Percentiles rank a stretch among this genome's conserved stretches.
These are phyloP conservation scores for Empis stercorea DNA, from an alignment of 2,888 invertebrate genomes.

Conservation along the genomic window DNA sequence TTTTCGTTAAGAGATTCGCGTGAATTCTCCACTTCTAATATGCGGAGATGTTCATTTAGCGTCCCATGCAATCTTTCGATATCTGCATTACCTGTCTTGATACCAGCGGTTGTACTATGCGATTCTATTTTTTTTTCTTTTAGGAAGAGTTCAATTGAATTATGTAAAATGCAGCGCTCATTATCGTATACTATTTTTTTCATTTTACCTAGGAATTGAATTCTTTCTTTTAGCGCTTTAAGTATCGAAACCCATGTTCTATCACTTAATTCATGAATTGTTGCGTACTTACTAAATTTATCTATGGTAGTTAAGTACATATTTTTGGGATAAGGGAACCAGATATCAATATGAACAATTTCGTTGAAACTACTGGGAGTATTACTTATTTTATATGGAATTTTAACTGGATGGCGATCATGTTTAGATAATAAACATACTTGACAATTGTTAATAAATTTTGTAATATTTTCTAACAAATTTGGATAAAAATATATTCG, in stretches of 20 bases:
- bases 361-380: neutral
- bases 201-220: too few species aligned
- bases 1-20: neutral
- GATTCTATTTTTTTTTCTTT: conserved; percentile 5
- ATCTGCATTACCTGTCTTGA: neutral
- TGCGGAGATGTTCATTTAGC: conserved; percentile 6
- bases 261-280: too few species aligned
- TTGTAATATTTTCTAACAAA: conserved; percentile 7
- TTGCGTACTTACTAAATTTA: too few species aligned
- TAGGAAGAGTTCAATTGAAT: conserved; percentile 3
- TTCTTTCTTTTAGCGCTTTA: too few species aligned
- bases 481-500: neutral
- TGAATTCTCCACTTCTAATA: neutral
- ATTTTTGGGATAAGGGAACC: neutral
- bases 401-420: conserved; percentile 12
- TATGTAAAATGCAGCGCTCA: too few species aligned
- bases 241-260: too few species aligned
- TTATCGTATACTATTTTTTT: too few species aligned
- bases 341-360: neutral
- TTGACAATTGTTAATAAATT: conserved; percentile 10
- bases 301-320: too few species aligned
- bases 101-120: conserved; percentile 3
- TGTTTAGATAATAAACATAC: conserved; percentile 13
- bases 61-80: conserved; percentile 5
- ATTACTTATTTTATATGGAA: conserved; percentile 11